Conservation (phyloP, 2,888 invertebrate species). For the Catocala fraxini region DNA sequence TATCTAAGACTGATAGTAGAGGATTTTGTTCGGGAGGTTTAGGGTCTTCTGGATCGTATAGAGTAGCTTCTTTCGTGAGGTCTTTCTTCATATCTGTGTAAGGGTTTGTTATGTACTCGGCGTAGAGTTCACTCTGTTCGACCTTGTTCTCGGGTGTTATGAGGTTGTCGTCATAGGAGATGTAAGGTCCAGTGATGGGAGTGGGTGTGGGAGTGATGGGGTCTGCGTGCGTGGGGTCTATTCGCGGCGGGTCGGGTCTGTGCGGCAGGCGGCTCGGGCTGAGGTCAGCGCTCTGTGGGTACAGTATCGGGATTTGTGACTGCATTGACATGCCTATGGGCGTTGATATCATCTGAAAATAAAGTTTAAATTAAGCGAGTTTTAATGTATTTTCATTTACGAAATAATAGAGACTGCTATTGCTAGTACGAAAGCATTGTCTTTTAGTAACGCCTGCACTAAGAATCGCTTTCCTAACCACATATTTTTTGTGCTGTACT, state of each 20-base stretch:
- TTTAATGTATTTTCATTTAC: too few relatives aligned
- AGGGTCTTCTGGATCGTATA: conserved; percentile 69
- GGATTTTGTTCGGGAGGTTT: conserved; percentile 52
- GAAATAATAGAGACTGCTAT: too few relatives aligned
- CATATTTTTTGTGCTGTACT: too few relatives aligned
- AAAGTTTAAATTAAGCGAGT: neutral
- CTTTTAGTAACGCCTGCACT: too few relatives aligned
- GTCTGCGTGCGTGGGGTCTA: conserved; percentile 21
- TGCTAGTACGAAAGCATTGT: too few relatives aligned
- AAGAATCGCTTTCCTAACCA: too few relatives aligned
- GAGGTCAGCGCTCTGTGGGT: conserved; percentile 58
- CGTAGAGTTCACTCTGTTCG: conserved; percentile 77
- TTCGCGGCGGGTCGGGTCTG: conserved; percentile 29
- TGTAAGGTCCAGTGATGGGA: neutral
- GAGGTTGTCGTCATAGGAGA: conserved; percentile 42
- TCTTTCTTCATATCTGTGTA: conserved; percentile 77
- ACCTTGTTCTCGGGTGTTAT: conserved; percentile 47
- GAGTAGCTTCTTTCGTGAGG: conserved; percentile 64
- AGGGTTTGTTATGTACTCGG: conserved; percentile 87
- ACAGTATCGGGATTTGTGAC: conserved; percentile 74
- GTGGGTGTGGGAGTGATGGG: too few relatives aligned
- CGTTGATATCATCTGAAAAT: conserved; percentile 89
- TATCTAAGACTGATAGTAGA: conserved; percentile 54
- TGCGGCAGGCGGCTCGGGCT: conserved; percentile 13
- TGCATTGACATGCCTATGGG: conserved; percentile 87